A percentile compares a stretch with the other conserved stretches of the same genome.
These are phyloP conservation scores for Aselliscus stoliczkanus DNA, from an alignment of 2,797 vertebrate genomes.

Conservation along the genomic window DNA sequence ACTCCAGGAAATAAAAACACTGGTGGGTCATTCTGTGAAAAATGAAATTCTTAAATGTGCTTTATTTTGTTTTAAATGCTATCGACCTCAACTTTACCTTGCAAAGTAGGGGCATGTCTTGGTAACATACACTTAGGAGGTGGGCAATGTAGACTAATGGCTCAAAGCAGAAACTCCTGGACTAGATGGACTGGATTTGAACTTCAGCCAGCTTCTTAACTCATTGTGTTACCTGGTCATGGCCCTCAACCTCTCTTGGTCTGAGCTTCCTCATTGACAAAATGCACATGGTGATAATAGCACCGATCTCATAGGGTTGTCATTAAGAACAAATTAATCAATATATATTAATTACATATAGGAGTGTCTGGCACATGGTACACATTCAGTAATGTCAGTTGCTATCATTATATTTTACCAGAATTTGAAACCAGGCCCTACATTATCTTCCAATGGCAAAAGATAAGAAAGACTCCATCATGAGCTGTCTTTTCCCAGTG, in stretches of 20 bases:
- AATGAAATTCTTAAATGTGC: not conserved
- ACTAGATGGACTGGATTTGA: not conserved
- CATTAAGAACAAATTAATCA: not conserved
- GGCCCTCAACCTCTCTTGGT: not conserved
- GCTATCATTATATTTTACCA: not conserved
- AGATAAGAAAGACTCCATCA: not conserved
- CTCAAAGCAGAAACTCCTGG: not conserved
- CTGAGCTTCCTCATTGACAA: not conserved
- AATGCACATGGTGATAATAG: not conserved
- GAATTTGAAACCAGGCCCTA: not conserved
- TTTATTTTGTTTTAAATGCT: slow-evolving; percentile 16
- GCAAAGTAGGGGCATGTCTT: not conserved
- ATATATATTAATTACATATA: not conserved
- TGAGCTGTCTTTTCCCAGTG: not conserved
- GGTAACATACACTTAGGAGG: not conserved
- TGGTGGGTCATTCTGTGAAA: not conserved
- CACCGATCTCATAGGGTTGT: not conserved
- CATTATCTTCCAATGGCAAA: not conserved
- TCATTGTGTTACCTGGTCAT: not conserved
- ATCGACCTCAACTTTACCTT: not conserved
- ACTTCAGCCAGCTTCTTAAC: not conserved
- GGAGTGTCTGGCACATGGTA: not conserved
- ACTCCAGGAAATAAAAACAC: not conserved
- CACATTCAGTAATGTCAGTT: not conserved
- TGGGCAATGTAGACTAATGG: not conserved